These are phyloP conservation scores for Drosophila eugracilis DNA, from an alignment of 1,140 invertebrate species.

Conservation along the genomic window DNA sequence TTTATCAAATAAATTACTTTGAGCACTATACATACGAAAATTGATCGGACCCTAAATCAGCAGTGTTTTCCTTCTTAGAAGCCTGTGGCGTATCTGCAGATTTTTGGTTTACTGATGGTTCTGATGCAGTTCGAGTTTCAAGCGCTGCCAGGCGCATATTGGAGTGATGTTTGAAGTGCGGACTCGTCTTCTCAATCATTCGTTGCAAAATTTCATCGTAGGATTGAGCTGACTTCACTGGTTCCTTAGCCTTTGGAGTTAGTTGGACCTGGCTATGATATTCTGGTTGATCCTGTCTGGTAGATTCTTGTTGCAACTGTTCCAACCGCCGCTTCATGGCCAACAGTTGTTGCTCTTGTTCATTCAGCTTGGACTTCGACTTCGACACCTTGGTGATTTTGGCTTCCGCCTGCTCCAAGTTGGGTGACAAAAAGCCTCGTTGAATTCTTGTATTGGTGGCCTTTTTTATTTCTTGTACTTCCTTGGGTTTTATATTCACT, in stretches of 20 bases:
- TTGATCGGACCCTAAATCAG: background rate
- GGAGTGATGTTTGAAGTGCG: background rate
- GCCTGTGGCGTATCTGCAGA: background rate
- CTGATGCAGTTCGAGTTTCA: background rate
- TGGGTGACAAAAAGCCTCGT: background rate
- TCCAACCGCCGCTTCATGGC: constrained; percentile 16
- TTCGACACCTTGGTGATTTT: background rate
- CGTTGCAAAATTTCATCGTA: constrained; percentile 32
- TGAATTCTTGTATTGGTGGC: background rate
- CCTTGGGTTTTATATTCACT: background rate
- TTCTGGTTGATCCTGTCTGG: background rate
- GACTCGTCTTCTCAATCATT: constrained; percentile 40
- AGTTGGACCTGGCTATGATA: background rate
- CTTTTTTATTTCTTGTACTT: background rate
- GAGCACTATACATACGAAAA: constrained; percentile 29
- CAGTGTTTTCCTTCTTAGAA: background rate
- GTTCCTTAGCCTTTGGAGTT: background rate
- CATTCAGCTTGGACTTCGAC: background rate
- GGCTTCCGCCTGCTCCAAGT: constrained; percentile 9
- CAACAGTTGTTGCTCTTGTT: constrained; percentile 3
- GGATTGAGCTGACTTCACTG: background rate
- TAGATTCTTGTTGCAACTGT: background rate
- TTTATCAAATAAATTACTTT: constrained; percentile 21
- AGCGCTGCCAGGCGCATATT: no score
- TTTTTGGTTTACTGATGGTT: background rate